phyloP scores from a whole-genome alignment of 2,113 vertebrate species.

The Phalacrocorax pelagicus region DNA sequence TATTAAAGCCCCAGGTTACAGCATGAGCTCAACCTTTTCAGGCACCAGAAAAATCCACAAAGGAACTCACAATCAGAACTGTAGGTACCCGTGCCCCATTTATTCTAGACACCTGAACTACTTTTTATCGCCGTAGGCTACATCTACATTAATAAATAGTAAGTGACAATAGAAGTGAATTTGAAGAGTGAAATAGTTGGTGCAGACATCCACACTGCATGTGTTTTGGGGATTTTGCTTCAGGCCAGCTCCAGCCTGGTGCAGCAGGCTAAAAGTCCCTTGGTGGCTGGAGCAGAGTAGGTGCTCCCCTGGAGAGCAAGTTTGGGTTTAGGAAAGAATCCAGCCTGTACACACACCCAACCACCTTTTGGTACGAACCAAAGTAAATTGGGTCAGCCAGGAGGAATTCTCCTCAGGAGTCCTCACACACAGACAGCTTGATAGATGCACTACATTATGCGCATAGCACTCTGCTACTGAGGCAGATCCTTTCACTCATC shows the following conservation, averaged over 20 bases:
- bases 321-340: background rate
- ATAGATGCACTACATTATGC: background rate
- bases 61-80: background rate
- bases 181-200: background rate
- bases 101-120: background rate
- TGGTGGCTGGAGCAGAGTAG: background rate
- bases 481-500: background rate
- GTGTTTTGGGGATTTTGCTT: background rate
- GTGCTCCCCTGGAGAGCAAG: background rate
- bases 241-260: background rate
- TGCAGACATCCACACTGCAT: background rate
- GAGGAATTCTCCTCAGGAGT: background rate
- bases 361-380: background rate
- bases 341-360: background rate
- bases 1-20: background rate
- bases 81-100: background rate
- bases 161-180: background rate
- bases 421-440: background rate
- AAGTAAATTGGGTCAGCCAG: background rate
- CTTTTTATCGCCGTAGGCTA: background rate
- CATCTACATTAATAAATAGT: background rate
- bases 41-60: background rate
- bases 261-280: background rate
- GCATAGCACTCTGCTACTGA: fast-evolving
- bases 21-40: background rate